Evolutionary conservation across 2,888 invertebrate species (phyloP), one percentile per base, ranked within the genome.

Genomic region (Eudemis profundana): DNA sequence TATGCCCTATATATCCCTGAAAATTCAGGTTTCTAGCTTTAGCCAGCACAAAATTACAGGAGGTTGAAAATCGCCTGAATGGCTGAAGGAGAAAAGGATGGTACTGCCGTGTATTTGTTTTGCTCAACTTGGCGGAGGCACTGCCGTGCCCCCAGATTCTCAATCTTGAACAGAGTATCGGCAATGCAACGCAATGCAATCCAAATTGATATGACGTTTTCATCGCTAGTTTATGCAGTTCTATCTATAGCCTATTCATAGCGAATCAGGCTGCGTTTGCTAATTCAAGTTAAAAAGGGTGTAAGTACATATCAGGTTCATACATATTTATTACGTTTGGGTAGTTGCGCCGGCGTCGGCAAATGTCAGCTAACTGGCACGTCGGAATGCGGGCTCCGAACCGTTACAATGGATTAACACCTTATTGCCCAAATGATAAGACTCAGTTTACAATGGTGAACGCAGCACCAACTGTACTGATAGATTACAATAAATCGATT

Each of bases 361-460:
- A 85, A 87, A 87, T 87, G 82, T 81, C 80, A 81, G 71, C 78
- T 79, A 82, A 84, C 79, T 82, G 72, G 85, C 76, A 84, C 85
- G 78, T 59, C 74, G 85, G 87, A 87, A 88, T 88, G 87, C 83
- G 83, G 82, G 79, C 73, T 78, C 75, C 75, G 75, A 17, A 15
- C 51, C 29, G 75, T 23, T 33, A 51, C 51, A 59, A 53, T 15
- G 19, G 12, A 36, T 27, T 14, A 10, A 14, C 36, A 64, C 23
- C 12, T 38, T 60, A 53, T 53, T 0, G n/a, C 8, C 5, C 21
- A 17, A 4, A 10, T 8, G 15, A 27, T 47, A 49, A 40, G 47
- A 56, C 47, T 7, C 29, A 10, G 49, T 19, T 56, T 62, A 33
- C 47, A 47, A 53, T 47, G 12, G 33, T 10, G 8, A 23, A 21